phyloP scores from a whole-genome alignment of 2,888 invertebrate genomes.

The Cephus runcator region DNA sequence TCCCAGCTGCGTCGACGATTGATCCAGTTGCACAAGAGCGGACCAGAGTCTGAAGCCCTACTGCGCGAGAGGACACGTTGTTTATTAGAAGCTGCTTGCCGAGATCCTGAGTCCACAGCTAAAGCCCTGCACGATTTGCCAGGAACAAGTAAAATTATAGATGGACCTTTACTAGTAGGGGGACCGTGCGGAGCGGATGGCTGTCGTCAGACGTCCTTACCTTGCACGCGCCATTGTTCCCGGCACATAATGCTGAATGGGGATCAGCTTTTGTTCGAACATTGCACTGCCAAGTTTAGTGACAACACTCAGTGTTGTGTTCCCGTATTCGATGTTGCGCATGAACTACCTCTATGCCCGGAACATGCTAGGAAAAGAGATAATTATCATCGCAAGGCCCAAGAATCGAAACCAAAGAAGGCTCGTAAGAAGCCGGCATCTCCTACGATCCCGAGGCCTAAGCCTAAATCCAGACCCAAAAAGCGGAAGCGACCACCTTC shows the following conservation, averaged over 20 bases:
- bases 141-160: slow-evolving; percentile 34
- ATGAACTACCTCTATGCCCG: slow-evolving; percentile 85
- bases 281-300: slow-evolving; percentile 83
- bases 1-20: slow-evolving; percentile 67
- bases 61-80: slow-evolving; percentile 48
- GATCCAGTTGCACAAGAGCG: slow-evolving; percentile 63
- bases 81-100: slow-evolving; percentile 47
- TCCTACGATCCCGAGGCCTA: slow-evolving; percentile 63
- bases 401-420: slow-evolving; percentile 82
- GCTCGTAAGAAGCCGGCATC: slow-evolving; percentile 72
- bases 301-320: slow-evolving; percentile 83
- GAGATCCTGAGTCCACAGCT: slow-evolving; percentile 52
- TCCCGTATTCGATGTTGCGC: slow-evolving; percentile 81
- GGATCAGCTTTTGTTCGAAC: slow-evolving; percentile 84
- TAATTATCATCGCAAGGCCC: slow-evolving; percentile 82
- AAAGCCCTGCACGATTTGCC: slow-evolving; percentile 24
- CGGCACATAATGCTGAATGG: slow-evolving; percentile 86
- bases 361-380: slow-evolving; percentile 88
- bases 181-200: slow-evolving; percentile 56
- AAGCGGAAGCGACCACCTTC: slow-evolving; percentile 58
- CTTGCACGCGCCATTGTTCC: slow-evolving; percentile 84
- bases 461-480: slow-evolving; percentile 66
- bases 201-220: slow-evolving; percentile 70
- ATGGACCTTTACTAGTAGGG: slow-evolving; percentile 54
- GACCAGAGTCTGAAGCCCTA: slow-evolving; percentile 46